These are phyloP conservation scores for Sylvilagus floridanus DNA, from an alignment of 2,797 vertebrate species.

Conservation along the genomic window DNA sequence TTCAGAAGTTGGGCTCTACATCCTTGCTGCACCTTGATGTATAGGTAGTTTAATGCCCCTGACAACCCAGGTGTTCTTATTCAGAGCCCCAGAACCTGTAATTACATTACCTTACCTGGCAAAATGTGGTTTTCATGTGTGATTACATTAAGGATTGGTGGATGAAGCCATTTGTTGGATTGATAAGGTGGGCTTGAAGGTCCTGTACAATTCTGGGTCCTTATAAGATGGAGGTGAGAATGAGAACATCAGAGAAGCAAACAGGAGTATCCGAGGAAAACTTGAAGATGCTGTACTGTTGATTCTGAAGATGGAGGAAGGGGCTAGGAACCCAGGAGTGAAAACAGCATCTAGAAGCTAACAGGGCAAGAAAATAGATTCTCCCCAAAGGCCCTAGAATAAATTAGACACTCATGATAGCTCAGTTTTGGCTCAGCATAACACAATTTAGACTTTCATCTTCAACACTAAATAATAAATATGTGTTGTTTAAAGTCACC, in stretches of 20 bases:
- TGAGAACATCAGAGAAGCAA: not conserved
- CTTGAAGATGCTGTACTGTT: not conserved
- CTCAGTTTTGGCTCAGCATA: not conserved
- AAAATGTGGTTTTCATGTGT: not conserved
- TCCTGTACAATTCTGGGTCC: not conserved
- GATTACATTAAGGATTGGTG: not conserved
- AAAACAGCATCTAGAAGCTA: not conserved
- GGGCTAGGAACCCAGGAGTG: not conserved
- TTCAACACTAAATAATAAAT: constrained; percentile 15
- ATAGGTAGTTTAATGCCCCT: not conserved
- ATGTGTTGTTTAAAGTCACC: constrained; percentile 16
- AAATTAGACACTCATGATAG: not conserved
- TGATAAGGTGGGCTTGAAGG: not conserved
- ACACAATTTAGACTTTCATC: not conserved
- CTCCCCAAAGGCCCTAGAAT: not conserved
- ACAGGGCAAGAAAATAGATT: not conserved
- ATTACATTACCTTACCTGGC: not conserved
- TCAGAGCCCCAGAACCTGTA: not conserved
- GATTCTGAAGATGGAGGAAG: not conserved
- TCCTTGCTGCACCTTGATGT: not conserved
- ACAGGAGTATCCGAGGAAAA: not conserved
- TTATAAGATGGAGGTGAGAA: not conserved
- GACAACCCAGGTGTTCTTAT: too few species aligned
- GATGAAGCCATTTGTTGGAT: not conserved
- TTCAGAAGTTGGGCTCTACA: not conserved